Evolutionary conservation across 2,888 invertebrate species (phyloP).

Genomic region (Drosophila lacicola): DNA sequence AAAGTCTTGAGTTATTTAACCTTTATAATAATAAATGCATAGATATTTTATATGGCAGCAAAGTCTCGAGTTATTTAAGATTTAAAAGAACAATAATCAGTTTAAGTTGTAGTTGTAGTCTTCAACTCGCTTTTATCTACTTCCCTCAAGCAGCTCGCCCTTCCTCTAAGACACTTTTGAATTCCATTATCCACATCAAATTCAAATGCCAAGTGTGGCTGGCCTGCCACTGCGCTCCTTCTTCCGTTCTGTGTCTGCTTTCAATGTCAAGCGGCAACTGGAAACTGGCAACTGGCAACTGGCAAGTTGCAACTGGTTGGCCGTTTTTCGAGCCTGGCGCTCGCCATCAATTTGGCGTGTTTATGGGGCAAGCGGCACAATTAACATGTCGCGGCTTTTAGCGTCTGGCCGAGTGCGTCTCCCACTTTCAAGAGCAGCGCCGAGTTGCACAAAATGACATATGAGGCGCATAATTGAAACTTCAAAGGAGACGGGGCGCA

Average conservation of each 20-base stretch:
- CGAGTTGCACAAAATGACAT: slow-evolving; percentile 79
- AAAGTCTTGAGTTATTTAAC: no score
- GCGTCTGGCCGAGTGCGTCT: slow-evolving; percentile 50
- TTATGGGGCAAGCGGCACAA: slow-evolving; percentile 81
- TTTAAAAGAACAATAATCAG: not conserved
- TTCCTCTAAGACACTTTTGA: not conserved
- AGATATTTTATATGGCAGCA: no score
- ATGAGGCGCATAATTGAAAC: slow-evolving; percentile 82
- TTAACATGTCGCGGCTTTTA: slow-evolving; percentile 83
- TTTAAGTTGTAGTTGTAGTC: no score
- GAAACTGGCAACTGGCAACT: slow-evolving; percentile 16
- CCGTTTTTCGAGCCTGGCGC: slow-evolving; percentile 65
- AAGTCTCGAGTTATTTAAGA: not conserved
- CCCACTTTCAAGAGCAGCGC: slow-evolving; percentile 32
- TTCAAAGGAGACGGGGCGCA: slow-evolving; percentile 80
- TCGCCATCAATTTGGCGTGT: slow-evolving; percentile 82
- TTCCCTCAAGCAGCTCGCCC: not conserved
- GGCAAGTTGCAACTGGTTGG: slow-evolving; percentile 35
- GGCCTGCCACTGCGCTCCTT: not conserved
- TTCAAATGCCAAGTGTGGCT: slow-evolving; percentile 38
- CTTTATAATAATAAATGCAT: no score
- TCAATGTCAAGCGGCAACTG: slow-evolving; percentile 26
- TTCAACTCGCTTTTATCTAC: not conserved
- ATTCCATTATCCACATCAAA: slow-evolving; percentile 24
- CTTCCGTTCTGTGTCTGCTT: not conserved